Evolutionary conservation across 2,797 vertebrate genomes (phyloP).

Genomic region (Menidia menidia): DNA sequence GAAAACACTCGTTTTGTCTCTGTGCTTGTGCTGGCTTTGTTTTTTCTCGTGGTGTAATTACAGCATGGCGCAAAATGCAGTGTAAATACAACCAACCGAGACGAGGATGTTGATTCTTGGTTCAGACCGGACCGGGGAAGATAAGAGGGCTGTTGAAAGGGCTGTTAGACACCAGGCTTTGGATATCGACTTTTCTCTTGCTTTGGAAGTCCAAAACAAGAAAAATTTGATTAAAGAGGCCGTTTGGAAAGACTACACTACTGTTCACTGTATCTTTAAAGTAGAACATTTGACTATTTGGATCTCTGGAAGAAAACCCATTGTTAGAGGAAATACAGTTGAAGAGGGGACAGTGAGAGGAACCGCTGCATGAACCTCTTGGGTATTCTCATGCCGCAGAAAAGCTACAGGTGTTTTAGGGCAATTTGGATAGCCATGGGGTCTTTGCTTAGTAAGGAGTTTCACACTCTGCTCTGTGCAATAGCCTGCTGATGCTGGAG

Average conservation of each 20-base stretch:
- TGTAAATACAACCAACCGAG: slow-evolving; percentile 45
- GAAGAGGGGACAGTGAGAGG: slow-evolving; percentile 30
- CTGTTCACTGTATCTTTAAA: slow-evolving; percentile 16
- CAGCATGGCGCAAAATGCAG: slow-evolving; percentile 48
- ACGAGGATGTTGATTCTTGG: slow-evolving; percentile 49
- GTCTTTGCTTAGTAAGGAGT: slow-evolving; percentile 29
- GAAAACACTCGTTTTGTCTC: neutral
- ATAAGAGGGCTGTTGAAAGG: slow-evolving; percentile 15
- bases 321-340: slow-evolving; percentile 22
- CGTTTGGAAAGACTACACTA: slow-evolving; percentile 1
- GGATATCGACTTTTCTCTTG: slow-evolving; percentile 12
- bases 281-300: slow-evolving; percentile 16
- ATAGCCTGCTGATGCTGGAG: slow-evolving; percentile 62
- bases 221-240: slow-evolving; percentile 30
- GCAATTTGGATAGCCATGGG: slow-evolving; percentile 34
- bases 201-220: slow-evolving; percentile 28
- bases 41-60: slow-evolving; percentile 49
- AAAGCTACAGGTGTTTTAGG: slow-evolving; percentile 11
- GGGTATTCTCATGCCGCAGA: slow-evolving; percentile 12
- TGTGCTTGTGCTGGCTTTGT: neutral
- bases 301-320: slow-evolving; percentile 26
- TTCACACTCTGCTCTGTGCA: slow-evolving; percentile 63
- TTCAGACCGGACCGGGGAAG: slow-evolving; percentile 52
- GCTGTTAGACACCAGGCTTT: slow-evolving; percentile 17
- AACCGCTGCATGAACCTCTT: slow-evolving; percentile 31